phyloP scores from a whole-genome alignment of 2,888 invertebrate genomes.

The Perizoma flavofasciatum region DNA sequence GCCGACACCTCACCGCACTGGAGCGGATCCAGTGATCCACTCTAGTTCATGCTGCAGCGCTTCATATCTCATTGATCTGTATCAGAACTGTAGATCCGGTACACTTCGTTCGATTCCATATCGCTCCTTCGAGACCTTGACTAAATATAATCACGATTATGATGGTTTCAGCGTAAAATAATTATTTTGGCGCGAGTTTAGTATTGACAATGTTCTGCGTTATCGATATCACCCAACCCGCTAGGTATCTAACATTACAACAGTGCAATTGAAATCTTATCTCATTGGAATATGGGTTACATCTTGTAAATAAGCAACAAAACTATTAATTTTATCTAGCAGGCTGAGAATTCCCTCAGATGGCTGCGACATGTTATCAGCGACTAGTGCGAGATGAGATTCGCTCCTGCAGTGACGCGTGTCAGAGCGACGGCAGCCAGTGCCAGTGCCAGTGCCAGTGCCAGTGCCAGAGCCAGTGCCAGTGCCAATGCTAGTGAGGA shows the following conservation, averaged over 20 bases:
- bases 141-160: too few relatives aligned
- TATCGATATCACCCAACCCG: constrained; percentile 11
- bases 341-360: constrained; percentile 4
- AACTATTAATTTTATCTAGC: constrained; percentile 11
- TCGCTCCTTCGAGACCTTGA: too few relatives aligned
- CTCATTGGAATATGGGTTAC: constrained; percentile 15
- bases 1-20: too few relatives aligned
- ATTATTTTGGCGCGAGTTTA: too few relatives aligned
- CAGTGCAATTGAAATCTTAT: constrained; percentile 13
- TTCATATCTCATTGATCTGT: too few relatives aligned
- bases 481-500: constrained; percentile 18
- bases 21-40: too few relatives aligned
- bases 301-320: constrained; percentile 14
- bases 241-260: constrained; percentile 10
- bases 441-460: neutral
- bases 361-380: constrained; percentile 11
- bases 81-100: too few relatives aligned
- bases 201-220: neutral
- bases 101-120: too few relatives aligned
- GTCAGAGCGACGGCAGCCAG: neutral
- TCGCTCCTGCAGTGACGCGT: neutral
- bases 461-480: neutral
- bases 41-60: too few relatives aligned
- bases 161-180: too few relatives aligned
- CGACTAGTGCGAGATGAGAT: constrained; percentile 5